These are phyloP conservation scores for Ophiodon elongatus DNA, from an alignment of 2,113 vertebrate species.

Conservation along the genomic window DNA sequence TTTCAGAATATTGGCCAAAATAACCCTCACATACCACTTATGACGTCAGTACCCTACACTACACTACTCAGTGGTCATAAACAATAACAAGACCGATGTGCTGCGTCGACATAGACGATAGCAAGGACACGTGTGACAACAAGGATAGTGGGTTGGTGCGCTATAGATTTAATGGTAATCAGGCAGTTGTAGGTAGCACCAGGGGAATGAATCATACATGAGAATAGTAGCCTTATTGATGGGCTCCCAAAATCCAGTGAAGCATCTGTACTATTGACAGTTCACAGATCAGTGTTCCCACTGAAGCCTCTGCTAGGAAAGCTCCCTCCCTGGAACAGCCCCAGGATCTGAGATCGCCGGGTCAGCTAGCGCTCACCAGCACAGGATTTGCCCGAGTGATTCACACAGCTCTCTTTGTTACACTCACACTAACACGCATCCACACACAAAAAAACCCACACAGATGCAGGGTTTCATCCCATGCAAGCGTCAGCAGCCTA, in stretches of 20 bases:
- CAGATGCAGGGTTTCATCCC: conserved; percentile 57
- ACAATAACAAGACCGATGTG: neutral
- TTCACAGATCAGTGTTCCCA: conserved; percentile 35
- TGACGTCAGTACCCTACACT: neutral
- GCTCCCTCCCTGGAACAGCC: conserved; percentile 61
- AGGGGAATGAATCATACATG: conserved; percentile 47
- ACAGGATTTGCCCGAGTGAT: conserved; percentile 54
- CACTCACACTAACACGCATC: conserved; percentile 38
- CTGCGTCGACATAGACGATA: neutral
- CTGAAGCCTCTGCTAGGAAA: conserved; percentile 46
- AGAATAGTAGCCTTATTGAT: conserved; percentile 55
- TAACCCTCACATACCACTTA: neutral
- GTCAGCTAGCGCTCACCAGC: conserved; percentile 42
- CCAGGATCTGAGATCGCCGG: conserved; percentile 56
- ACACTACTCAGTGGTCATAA: neutral
- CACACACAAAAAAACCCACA: conserved; percentile 58
- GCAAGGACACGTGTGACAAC: neutral
- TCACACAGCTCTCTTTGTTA: conserved; percentile 62
- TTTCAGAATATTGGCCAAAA: neutral
- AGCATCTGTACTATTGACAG: conserved; percentile 57
- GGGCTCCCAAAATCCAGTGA: conserved; percentile 40
- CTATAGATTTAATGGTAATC: conserved; percentile 60
- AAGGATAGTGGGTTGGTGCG: neutral
- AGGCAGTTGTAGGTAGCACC: conserved; percentile 32
- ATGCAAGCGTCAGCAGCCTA: conserved; percentile 71